Evolutionary conservation across 1,140 invertebrate species (phyloP).

Genomic region (Drosophila santomea): DNA sequence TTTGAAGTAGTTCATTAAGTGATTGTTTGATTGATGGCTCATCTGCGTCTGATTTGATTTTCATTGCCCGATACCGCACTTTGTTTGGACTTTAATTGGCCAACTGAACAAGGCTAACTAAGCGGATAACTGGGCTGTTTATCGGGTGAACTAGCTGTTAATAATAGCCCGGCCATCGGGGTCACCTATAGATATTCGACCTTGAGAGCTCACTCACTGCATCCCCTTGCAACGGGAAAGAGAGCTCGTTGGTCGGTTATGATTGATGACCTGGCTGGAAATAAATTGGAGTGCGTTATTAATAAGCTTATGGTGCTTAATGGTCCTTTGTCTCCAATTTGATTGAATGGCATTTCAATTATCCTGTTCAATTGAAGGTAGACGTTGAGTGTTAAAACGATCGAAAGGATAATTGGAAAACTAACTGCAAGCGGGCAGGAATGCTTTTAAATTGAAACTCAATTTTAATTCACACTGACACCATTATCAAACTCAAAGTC

Average conservation of each 20-base stretch:
- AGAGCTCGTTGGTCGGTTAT: conserved; percentile 6
- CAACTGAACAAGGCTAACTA: conserved; percentile 31
- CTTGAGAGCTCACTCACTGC: conserved; percentile 26
- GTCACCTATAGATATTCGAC: conserved; percentile 20
- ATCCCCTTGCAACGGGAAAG: conserved; percentile 21
- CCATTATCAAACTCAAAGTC: neutral
- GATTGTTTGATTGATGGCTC: conserved; percentile 74
- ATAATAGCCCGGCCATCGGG: conserved; percentile 3
- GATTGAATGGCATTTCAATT: conserved; percentile 29
- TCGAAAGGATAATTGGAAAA: conserved; percentile 27
- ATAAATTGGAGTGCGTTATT: conserved; percentile 40
- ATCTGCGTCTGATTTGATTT: conserved; percentile 54
- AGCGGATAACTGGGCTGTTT: conserved; percentile 29
- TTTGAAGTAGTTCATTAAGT: conserved; percentile 78
- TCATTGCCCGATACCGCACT: conserved; percentile 35
- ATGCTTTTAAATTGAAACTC: conserved; percentile 5
- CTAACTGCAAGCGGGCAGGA: neutral
- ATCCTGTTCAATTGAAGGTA: conserved; percentile 14
- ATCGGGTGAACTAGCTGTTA: neutral
- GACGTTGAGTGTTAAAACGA: conserved; percentile 8
- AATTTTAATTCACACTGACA: neutral
- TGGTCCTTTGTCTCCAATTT: conserved; percentile 35
- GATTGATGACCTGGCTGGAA: conserved; percentile 46
- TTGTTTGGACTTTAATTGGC: conserved; percentile 62
- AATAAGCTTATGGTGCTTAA: conserved; percentile 38